Base-by-base conservation (phyloP, 2,113 vertebrate species). In the Nesoenas mayeri region DNA sequence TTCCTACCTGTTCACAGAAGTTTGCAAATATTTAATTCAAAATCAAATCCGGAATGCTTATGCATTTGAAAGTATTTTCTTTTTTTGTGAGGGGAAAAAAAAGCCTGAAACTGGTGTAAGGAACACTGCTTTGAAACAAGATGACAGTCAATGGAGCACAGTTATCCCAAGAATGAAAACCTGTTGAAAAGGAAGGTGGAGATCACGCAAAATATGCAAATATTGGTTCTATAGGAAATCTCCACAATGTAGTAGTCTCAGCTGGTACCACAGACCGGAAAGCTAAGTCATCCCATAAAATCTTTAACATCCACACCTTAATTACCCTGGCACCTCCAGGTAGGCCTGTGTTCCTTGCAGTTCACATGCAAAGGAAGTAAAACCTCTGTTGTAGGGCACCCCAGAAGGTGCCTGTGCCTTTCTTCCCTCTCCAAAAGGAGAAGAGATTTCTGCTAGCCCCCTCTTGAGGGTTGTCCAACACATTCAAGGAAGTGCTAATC, bases 21-120 rank as follows among this genome's bases (percentile, higher is more conserved):
- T 92, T 95, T 85, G 62, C 47, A 96, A 95, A 93, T 91, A 89
- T 58, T 94, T 79, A 82, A 91, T 72, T 80, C 25, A 72, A 85
- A 89, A 91, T 85, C 18, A 89, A 87, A 88, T 70, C 53, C 88
- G 73, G 44, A 91, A 78, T 40, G 15, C 25, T 82, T 81, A 29
- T n/a, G 29, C 6, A 72, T 87, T 92, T 86, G 57, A 48, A 86
- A 72, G n/a, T 25, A 9, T 31, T 92, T 87, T 89, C 34, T 79
- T 81, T n/a, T n/a, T 32, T 4, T 48, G 13, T 21, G 12, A 21
- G 12, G 3, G n/a, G 4, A 36, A 48, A 12, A 16, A 40, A 9
- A 38, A 83, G 13, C 8, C 19, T 71, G 47, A 50, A 78, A 67
- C 17, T 25, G 29, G 3, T 28, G 12, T 70, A 51, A 66, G 69